Base-by-base conservation (phyloP, 2,888 invertebrate species). In the Clusia tigrina region DNA sequence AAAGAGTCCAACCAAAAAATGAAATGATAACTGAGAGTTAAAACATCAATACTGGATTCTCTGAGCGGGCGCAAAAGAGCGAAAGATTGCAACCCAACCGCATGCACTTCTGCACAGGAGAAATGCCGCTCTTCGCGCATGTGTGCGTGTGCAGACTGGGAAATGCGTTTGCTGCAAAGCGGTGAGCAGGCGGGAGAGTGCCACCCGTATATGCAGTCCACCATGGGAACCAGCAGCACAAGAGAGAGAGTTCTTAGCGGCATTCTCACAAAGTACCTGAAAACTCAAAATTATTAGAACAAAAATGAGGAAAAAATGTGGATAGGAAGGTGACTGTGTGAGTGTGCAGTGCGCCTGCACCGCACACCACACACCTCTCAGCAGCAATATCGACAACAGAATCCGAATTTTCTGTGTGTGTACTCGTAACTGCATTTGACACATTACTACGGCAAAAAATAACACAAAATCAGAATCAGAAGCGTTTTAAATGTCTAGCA, bases 401-500 rank as follows among this genome's bases (percentile, higher is more conserved):
- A 10, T 38, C 22, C 18, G 55, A 55, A 57, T 10, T 48, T 58
- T 48, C 51, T n/a, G 58, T 22, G 22, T 48, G 48, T 48, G 48
- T 32, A 12, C 12, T 32, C 32, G 32, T 48, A 48, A 48, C 48
- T 48, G 48, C 48, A 48, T 48, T 48, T 42, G 42, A 42, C 42
- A 42, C 9, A 12, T 68, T 71, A 71, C 73, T 74, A 76, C 58
- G 62, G 54, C 62, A 55, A 46, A 56, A 54, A 59, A 23, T 59
- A n/a, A n/a, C n/a, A n/a, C n/a, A n/a, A n/a, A n/a, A n/a, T 58
- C 63, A 51, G 26, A 63, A 54, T n/a, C n/a, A 58, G 42, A 42
- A 58, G 42, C 10, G 2, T 42, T 15, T 55, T 58, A 54, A 63
- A 67, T 76, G 74, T 76, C 76, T 74, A 76, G 58, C 68, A 68